Base-by-base conservation (phyloP, 2,797 vertebrate species). In the Oceanodroma leucorhoa region DNA sequence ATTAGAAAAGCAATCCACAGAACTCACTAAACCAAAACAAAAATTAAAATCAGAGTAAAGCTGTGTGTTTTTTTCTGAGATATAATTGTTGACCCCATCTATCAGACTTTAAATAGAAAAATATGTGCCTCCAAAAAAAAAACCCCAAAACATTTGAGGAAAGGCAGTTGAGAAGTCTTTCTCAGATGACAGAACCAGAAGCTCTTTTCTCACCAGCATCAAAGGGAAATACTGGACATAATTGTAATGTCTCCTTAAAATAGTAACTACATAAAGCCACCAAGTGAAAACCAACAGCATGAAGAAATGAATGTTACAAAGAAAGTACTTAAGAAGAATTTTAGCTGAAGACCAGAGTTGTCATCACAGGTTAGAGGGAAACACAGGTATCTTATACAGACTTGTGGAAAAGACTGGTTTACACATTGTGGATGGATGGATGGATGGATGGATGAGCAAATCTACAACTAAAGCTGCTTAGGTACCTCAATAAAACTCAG, bases 41-140 rank as follows among this genome's bases (percentile, higher is more conserved):
- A 38, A 29, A 19, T 11, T 6, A 48, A 13, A 75, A 72, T 3
- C 26, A 61, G 12, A 51, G 10, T 43, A 55, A 57, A 24, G 4
- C 5, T 26, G 2, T 10, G 2, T 21, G 1, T 0, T 36, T 71
- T 69, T 57, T 54, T 16, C 24, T 53, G 24, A 43, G 41, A 60
- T 40, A 54, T 4, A 24, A 64, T 2, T 75, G 6, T 36, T 55
- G 18, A 23, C 2, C 17, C 14, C 41, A 64, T 50, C 24, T 60
- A 48, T 36, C 26, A 57, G 38, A 67, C 20, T 62, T 77, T 20
- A 78, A 41, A 46, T 36, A n/a, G 38, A 11, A 71, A 78, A 81
- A 81, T 10, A 55, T 1, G 3, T 32, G 21, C 53, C 15, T 61
- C 14, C n/a, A n/a, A n/a, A 21, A 55, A 73, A 48, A 66, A 20